Conservation (phyloP, 2,113 vertebrate genomes). For the Dasypus novemcinctus region DNA sequence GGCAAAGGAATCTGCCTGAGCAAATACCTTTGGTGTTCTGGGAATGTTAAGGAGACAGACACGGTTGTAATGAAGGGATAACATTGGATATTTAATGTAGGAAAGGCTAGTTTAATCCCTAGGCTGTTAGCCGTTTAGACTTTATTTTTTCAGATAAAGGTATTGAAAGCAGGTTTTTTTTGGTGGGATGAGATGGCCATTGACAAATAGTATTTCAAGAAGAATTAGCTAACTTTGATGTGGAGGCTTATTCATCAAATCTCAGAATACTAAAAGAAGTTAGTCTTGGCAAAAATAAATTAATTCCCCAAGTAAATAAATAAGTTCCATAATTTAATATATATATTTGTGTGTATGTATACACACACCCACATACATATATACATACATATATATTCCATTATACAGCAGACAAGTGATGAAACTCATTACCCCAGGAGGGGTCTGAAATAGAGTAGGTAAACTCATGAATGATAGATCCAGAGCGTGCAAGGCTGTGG, state of each 20-base stretch:
- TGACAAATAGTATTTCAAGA: neutral
- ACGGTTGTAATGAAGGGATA: neutral
- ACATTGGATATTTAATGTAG: neutral
- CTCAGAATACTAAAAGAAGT: neutral
- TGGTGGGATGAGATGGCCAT: neutral
- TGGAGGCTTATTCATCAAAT: neutral
- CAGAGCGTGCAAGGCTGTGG: neutral
- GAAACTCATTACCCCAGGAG: neutral
- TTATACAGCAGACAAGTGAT: neutral
- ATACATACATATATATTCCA: neutral
- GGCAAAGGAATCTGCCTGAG: neutral
- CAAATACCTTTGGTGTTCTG: neutral
- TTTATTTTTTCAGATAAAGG: neutral
- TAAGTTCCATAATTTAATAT: neutral
- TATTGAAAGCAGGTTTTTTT: neutral
- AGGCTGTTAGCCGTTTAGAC: neutral
- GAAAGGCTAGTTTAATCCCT: neutral
- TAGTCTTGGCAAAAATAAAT: neutral
- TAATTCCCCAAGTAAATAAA: constrained; percentile 13
- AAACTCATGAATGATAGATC: neutral
- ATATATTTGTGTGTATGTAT: neutral
- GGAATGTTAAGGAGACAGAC: neutral
- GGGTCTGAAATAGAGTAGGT: neutral
- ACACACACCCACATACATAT: neutral
- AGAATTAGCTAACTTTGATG: neutral